These are phyloP conservation scores for Rhopalosiphum maidis DNA, from an alignment of 1,140 invertebrate genomes.

Conservation along the genomic window DNA sequence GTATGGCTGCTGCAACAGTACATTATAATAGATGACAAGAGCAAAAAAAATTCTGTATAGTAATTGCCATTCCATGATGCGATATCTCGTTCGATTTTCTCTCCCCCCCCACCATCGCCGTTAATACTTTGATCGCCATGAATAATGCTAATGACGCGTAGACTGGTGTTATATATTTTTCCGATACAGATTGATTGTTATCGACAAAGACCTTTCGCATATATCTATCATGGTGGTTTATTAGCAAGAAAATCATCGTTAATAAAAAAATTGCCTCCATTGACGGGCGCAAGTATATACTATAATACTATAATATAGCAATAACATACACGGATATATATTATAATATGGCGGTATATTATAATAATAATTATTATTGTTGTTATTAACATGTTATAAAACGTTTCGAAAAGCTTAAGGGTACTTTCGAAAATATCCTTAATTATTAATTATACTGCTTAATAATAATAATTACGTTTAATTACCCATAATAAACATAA, in stretches of 20 bases:
- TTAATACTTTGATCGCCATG: background rate
- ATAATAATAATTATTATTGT: background rate
- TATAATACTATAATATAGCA: background rate
- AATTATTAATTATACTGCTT: background rate
- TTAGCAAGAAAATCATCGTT: background rate
- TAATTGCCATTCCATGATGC: background rate
- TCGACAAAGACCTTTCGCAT: background rate
- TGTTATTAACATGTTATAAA: background rate
- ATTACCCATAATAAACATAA: constrained; percentile 22
- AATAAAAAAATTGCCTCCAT: background rate
- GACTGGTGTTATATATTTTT: background rate
- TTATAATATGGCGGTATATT: background rate
- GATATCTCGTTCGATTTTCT: background rate
- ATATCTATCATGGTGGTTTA: background rate
- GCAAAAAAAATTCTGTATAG: background rate
- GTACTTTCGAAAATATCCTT: background rate
- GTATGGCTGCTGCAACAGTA: background rate
- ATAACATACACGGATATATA: background rate
- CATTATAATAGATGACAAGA: background rate
- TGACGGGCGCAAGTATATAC: background rate
- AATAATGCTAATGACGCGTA: constrained; percentile 5
- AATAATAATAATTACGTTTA: constrained; percentile 29
- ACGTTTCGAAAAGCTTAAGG: background rate
- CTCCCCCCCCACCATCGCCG: no score
- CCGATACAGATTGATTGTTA: constrained; percentile 10